phyloP scores from a whole-genome alignment of 2,797 vertebrate species.

The Anguilla anguilla region DNA sequence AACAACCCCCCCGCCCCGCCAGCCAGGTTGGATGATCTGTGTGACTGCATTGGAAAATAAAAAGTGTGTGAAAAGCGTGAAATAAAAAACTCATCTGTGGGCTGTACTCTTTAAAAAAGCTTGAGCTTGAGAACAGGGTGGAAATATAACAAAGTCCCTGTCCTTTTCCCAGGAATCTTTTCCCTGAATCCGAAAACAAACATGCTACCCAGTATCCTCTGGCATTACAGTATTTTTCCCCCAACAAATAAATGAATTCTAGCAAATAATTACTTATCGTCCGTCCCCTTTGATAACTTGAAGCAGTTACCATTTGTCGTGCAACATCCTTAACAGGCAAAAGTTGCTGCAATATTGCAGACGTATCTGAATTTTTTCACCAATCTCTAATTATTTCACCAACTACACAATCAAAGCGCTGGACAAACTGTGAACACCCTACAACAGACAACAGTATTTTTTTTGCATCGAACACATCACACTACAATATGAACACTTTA shows the following conservation, averaged over 20 bases:
- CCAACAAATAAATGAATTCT: not conserved
- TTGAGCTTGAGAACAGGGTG: not conserved
- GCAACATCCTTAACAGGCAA: not conserved
- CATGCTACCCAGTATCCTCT: conserved; percentile 1
- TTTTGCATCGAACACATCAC: not conserved
- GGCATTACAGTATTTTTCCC: not conserved
- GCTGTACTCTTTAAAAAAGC: not conserved
- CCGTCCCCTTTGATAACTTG: not conserved
- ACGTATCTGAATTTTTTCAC: not conserved
- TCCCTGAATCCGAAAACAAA: not conserved
- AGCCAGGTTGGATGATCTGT: not conserved
- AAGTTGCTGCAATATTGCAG: not conserved
- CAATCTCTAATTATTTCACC: not conserved
- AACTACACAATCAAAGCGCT: not conserved
- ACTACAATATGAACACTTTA: not conserved
- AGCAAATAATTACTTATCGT: not conserved
- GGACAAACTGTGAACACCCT: not conserved
- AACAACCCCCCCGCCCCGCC: not conserved
- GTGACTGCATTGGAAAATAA: not conserved
- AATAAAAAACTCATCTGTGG: not conserved
- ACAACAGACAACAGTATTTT: not conserved
- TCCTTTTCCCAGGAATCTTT: not conserved
- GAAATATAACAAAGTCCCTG: not conserved
- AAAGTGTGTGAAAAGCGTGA: not conserved
- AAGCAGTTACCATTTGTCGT: not conserved